Percentiles rank a stretch among this genome's conserved stretches.
Evolutionary conservation across 92 coral and sea anemone genomes (phyloP).

Genomic region (Zoanthus sansibaricus): DNA sequence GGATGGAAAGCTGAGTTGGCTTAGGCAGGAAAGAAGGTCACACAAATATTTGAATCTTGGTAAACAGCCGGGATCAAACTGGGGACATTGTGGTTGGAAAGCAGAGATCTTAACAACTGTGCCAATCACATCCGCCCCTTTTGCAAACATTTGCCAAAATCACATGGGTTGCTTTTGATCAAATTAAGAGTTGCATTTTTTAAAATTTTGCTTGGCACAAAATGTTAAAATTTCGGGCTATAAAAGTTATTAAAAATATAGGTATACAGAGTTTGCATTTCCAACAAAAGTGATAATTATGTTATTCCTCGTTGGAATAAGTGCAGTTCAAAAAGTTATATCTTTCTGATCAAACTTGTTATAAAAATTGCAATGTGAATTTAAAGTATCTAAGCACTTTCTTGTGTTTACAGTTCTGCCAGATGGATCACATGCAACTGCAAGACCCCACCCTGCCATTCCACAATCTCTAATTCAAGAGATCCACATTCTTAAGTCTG

Average conservation of each 20-base stretch:
- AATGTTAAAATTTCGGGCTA: too few species aligned
- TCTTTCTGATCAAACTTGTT: too few species aligned
- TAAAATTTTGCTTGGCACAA: too few species aligned
- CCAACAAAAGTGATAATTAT: background rate
- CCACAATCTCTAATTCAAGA: slow-evolving; percentile 52
- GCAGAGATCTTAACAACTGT: too few species aligned
- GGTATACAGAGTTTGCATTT: background rate
- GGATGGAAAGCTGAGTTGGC: too few species aligned
- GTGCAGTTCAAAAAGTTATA: background rate
- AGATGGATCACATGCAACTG: slow-evolving; percentile 56
- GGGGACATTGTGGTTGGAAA: too few species aligned
- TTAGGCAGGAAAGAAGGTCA: too few species aligned
- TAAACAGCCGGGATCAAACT: too few species aligned
- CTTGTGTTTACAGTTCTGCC: slow-evolving; percentile 45
- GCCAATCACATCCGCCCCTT: too few species aligned
- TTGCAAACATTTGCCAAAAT: background rate
- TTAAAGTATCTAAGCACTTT: background rate
- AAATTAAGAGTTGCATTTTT: background rate
- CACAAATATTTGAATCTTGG: too few species aligned
- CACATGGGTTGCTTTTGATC: background rate
- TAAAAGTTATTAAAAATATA: too few species aligned
- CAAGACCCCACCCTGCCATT: slow-evolving; percentile 51
- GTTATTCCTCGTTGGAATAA: background rate
- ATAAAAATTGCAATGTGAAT: too few species aligned
- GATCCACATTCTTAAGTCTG: slow-evolving; percentile 37